Conservation (phyloP, 2,797 vertebrate genomes). For the Fringilla coelebs region DNA sequence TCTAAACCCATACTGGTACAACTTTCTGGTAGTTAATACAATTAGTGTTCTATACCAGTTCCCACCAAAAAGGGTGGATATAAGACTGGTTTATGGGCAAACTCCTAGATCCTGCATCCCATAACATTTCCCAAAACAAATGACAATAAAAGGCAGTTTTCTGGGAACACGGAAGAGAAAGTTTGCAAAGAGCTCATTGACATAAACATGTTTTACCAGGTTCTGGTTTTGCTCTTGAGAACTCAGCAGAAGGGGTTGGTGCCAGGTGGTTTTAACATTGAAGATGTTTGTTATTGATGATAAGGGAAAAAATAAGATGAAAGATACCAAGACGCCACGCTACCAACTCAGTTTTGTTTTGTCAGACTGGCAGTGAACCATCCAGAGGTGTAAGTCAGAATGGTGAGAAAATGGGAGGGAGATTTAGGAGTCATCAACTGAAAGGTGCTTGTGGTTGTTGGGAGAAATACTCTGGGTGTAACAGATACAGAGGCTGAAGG, state of each 20-base stretch:
- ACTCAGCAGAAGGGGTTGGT: constrained; percentile 16
- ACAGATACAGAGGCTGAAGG: not conserved
- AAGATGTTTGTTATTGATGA: constrained; percentile 37
- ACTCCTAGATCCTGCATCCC: not conserved
- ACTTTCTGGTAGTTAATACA: not conserved
- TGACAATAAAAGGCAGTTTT: not conserved
- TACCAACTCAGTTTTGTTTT: constrained; percentile 50
- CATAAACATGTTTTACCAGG: constrained; percentile 27
- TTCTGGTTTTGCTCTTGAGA: constrained; percentile 30
- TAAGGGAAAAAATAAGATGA: constrained; percentile 36
- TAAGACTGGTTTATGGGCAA: not conserved
- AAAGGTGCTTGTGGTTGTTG: constrained; percentile 18
- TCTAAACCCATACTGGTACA: not conserved
- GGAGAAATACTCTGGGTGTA: not conserved
- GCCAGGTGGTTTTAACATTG: constrained; percentile 14
- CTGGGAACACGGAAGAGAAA: not conserved
- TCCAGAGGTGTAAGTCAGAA: not conserved
- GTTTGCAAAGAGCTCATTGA: not conserved
- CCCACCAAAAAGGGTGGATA: not conserved
- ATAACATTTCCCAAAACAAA: not conserved
- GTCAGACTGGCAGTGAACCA: constrained; percentile 7
- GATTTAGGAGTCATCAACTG: not conserved
- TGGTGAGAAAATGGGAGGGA: constrained; percentile 43
- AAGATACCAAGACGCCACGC: constrained; percentile 28
- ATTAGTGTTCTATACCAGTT: not conserved